A percentile compares a stretch with the other conserved stretches of the same genome.
Evolutionary conservation across 2,113 vertebrate genomes (phyloP).

Genomic region (Hippotragus niger): DNA sequence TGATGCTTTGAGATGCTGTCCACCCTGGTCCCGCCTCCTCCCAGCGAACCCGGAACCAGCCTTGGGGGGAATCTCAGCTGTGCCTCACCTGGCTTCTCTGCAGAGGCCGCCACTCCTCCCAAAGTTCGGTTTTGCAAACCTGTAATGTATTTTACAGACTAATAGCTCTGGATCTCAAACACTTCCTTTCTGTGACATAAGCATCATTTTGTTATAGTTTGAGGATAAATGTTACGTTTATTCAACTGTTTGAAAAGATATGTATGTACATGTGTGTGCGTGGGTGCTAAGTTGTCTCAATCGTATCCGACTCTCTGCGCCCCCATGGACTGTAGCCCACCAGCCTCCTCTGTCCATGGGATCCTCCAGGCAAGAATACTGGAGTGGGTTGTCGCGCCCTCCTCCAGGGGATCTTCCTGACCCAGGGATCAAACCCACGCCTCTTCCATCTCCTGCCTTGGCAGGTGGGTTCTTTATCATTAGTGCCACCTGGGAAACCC

Average conservation of each 20-base stretch:
- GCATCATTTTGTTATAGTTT: neutral
- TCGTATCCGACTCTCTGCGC: neutral
- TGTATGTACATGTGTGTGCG: neutral
- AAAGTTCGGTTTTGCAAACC: neutral
- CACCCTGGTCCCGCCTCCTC: too few relatives aligned
- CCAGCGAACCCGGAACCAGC: rapidly evolving
- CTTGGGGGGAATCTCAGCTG: rapidly evolving
- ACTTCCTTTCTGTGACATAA: neutral
- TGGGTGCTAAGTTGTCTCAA: neutral
- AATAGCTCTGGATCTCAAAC: neutral
- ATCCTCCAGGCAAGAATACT: neutral
- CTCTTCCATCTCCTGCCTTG: neutral
- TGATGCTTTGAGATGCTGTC: rapidly evolving
- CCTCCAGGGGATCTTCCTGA: neutral
- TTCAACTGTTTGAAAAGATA: neutral
- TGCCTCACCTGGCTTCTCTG: rapidly evolving
- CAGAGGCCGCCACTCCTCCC: neutral
- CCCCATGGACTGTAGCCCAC: neutral
- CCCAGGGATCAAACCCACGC: neutral
- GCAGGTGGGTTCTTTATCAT: neutral
- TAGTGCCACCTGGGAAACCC: neutral
- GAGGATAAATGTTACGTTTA: neutral
- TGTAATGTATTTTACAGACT: neutral
- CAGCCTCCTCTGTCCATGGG: neutral
- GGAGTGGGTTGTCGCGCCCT: neutral